These are phyloP conservation scores for Oryzias sinensis DNA, from an alignment of 2,797 vertebrate genomes.

Conservation along the genomic window DNA sequence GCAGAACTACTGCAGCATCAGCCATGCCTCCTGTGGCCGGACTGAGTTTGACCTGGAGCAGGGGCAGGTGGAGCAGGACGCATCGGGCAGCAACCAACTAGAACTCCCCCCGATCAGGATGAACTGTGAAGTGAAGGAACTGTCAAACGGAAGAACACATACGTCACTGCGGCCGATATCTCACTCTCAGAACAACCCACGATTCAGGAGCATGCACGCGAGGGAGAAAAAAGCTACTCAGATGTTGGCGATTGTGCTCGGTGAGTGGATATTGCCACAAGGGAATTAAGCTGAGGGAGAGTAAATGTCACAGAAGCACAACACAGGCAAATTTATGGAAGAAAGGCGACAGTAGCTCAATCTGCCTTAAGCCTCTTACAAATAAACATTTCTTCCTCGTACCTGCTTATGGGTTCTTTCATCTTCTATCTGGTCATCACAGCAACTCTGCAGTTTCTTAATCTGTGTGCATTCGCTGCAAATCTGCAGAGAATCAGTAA, in stretches of 20 bases:
- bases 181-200: slow-evolving; percentile 50
- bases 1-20: slow-evolving; percentile 88
- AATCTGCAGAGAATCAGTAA: slow-evolving; percentile 34
- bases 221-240: slow-evolving; percentile 93
- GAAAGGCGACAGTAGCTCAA: neutral
- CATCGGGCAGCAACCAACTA: slow-evolving; percentile 28
- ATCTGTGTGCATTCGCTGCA: slow-evolving; percentile 9
- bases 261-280: slow-evolving; percentile 75
- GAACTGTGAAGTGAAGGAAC: slow-evolving; percentile 82
- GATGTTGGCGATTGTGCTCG: slow-evolving; percentile 92
- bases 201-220: slow-evolving; percentile 83
- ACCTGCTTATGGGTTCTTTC: slow-evolving; percentile 1
- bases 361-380: slow-evolving; percentile 4
- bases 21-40: slow-evolving; percentile 80
- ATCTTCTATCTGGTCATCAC: neutral
- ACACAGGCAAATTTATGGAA: slow-evolving; percentile 5
- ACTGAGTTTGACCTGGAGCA: slow-evolving; percentile 65
- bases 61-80: slow-evolving; percentile 47
- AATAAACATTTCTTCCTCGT: slow-evolving; percentile 3
- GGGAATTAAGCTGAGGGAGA: slow-evolving; percentile 12
- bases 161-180: slow-evolving; percentile 75
- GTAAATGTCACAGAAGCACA: slow-evolving; percentile 32
- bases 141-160: slow-evolving; percentile 82
- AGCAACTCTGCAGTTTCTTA: slow-evolving; percentile 7
- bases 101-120: slow-evolving; percentile 57